Conservation (phyloP, 2,888 invertebrate species). For the Melieria picta region DNA sequence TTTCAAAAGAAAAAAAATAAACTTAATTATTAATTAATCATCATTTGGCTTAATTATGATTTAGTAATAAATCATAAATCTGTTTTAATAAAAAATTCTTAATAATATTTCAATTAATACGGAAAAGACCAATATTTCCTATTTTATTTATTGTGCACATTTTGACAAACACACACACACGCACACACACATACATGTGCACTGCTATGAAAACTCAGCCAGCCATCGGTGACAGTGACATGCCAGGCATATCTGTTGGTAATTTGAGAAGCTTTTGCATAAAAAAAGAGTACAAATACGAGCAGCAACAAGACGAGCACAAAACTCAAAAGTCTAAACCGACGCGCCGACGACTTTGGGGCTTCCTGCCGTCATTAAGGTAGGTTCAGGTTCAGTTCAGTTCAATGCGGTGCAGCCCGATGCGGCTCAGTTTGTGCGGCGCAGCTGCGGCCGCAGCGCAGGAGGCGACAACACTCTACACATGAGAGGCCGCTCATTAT, state of each 20-base stretch:
- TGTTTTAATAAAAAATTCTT: too few relatives aligned
- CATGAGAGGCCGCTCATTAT: not conserved
- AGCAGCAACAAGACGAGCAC: conserved; percentile 25
- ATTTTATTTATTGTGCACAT: too few relatives aligned
- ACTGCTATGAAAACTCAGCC: not conserved
- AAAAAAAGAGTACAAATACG: conserved; percentile 37
- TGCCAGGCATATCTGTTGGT: conserved; percentile 42
- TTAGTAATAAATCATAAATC: too few relatives aligned
- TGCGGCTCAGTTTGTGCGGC: not conserved
- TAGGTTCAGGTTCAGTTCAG: conserved; percentile 28
- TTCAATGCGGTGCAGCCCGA: conserved; percentile 42
- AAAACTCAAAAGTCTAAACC: conserved; percentile 60
- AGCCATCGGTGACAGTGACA: conserved; percentile 35
- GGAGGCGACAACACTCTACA: not conserved
- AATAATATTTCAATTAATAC: too few relatives aligned
- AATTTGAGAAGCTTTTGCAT: conserved; percentile 60
- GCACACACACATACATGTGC: too few relatives aligned
- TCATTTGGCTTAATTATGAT: too few relatives aligned
- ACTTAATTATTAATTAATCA: too few relatives aligned
- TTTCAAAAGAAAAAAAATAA: too few relatives aligned
- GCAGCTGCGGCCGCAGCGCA: conserved; percentile 9
- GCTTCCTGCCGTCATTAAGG: conserved; percentile 55
- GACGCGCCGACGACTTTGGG: conserved; percentile 61
- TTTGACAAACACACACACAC: too few relatives aligned
- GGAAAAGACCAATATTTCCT: too few relatives aligned